Base-by-base conservation (phyloP, 1,140 invertebrate genomes). In the Brachionus rubens region DNA sequence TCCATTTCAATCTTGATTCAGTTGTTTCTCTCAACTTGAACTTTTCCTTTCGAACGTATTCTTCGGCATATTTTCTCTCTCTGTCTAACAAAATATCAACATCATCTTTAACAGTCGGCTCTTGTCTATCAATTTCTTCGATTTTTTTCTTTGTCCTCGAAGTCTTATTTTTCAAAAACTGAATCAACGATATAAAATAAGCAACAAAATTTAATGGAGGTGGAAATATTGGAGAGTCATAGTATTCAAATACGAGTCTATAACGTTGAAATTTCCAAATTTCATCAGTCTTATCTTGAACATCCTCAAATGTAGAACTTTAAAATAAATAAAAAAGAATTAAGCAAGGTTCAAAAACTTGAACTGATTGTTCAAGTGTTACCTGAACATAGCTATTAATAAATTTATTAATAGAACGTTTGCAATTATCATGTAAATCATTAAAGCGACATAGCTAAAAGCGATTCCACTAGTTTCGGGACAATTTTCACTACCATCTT, bases 161-260 rank as follows among this genome's bases (percentile, higher is more conserved):
- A 9, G 6, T 28, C 50, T 36, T 26, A 33, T 52, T 72, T 72
- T 54, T 72, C 12, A 89, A 79, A 89, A 91, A 88, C 82, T 93
- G 91, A 36, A 91, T 87, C 52, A 92, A 87, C 85, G 91, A 95
- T n/a, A 76, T 41, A 62, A 77, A 43, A 46, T 77, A 67, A 56
- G 56, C 54, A 14, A 67, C 14, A 19, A 77, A 40, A 40, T 67
- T 77, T 19, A 77, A 28, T 28, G 76, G 76, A 12, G 76, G 76
- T 4, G 76, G 76, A n/a, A 77, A 67, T 40, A 67, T 41, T 28
- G 76, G 76, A n/a, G 43, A 48, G 24, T 67, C 30, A 67, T 67
- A 67, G 43, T 36, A 77, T 36, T 77, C 76, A 24, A 47, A 65
- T 28, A 77, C 76, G 21, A 77, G 54, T 43, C 46, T 41, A 48